Base-by-base conservation (phyloP, 2,113 vertebrate species). In the Apus apus region DNA sequence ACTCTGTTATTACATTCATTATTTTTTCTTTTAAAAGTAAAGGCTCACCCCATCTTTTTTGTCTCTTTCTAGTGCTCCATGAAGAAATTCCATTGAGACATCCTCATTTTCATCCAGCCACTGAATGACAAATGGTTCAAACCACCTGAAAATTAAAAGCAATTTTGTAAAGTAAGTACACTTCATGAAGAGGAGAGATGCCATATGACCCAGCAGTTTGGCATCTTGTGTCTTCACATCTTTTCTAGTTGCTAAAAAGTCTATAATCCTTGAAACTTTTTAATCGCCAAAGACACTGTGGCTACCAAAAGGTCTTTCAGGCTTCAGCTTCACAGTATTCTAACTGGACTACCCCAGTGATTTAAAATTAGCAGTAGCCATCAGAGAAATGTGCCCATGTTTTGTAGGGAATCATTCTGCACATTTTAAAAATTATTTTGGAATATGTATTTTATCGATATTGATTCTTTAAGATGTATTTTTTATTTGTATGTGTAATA, bases 51-150 rank as follows among this genome's bases (percentile, higher is more conserved):
- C 99, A 8, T 99, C 99, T 93, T 99, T 99, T 96, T 99, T 99
- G 97, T 99, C 99, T 92, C 99, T 98, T 97, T 98, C 99, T 91
- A 99, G 97, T 2, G 99, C 99, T 70, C 99, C 99, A 25, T 99
- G 99, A 70, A 99, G 98, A 95, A 99, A 99, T 91, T 99, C 99
- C 99, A 99, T 98, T 77, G 99, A 99, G 34, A 99, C 99, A 13
- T 99, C 99, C 96, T 99, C 99, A 54, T 99, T 99, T 97, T 99
- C 99, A 95, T 99, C 99, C 65, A 99, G 97, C 99, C 99, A 99
- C 96, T 99, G 99, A 94, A 99, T 99, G 84, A 99, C 99, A 97
- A 99, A 99, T 22, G 99, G 99, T 81, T 99, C 99, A 85, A 99
- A 99, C 99, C 99, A 99, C 96, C 99, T 99, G 58, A 80, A 94